Base-by-base conservation (phyloP, 2,888 invertebrate species). In the Dasysyrphus tricinctus region DNA sequence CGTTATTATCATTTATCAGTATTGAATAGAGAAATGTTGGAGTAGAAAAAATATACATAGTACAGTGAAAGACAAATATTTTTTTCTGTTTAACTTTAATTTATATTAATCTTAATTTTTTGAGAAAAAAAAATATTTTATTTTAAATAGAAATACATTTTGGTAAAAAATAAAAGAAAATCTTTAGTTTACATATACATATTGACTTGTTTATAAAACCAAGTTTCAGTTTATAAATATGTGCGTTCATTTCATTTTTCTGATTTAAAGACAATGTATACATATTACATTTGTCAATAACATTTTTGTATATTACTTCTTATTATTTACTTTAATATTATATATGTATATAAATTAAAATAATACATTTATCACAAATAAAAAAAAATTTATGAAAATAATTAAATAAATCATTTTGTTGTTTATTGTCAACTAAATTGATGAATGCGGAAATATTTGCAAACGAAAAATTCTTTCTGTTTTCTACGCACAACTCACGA, bases 21-120 rank as follows among this genome's bases (percentile, higher is more conserved):
- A 57, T 79, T 74, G 57, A 84, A 75, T 75, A 70, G 67, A 77
- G 76, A 80, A 61, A 73, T 39, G 59, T 77, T 85, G 67, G 65
- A 80, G 80, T 85, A 80, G 69, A 85, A 84, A 80, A 80, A 85
- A 85, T 85, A 80, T 85, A 80, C 61, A 32, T 61, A 73, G 76
- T 76, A 84, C 44, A 69, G 57, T 72, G 44, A 61, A 67, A 75
- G 57, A 80, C 51, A 84, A 37, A 14, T 49, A 44, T 54, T 57
- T 16, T 24, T 54, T 49, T 63, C 11, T 37, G 42, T 56, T 59
- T 49, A 69, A 19, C 56, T 69, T 69, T 70, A 59, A 39, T 59
- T 76, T 39, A 61, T 56, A 57, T 19, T 34, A 49, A 54, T 32
- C 29, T 47, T 49, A 29, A 5, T 14, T 63, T 14, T 63, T 61